Evolutionary conservation across 35 echinoderm and acorn worm genomes (phyloP).

Genomic region (Heliocidaris tuberculata): DNA sequence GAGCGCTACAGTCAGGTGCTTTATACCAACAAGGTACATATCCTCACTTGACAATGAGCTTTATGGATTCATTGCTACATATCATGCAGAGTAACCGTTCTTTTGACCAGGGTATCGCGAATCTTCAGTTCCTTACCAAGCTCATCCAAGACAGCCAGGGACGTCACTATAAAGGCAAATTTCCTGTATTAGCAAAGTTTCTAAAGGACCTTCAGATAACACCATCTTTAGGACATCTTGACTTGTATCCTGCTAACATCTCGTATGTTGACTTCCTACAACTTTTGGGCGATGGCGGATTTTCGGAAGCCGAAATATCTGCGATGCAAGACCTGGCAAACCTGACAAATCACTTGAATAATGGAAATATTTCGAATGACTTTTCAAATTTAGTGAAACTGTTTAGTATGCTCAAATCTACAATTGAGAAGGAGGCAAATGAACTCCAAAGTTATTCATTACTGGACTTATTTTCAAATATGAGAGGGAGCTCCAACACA

Average conservation of each 20-base stretch:
- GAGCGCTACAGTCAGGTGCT: too few relatives aligned
- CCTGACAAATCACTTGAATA: neutral
- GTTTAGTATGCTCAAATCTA: neutral
- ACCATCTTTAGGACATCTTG: neutral
- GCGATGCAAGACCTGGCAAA: neutral
- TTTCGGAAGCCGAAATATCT: neutral
- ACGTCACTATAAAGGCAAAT: neutral
- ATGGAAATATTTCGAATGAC: neutral
- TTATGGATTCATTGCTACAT: neutral
- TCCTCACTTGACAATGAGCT: too few relatives aligned
- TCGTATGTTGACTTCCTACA: neutral
- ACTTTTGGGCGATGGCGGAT: neutral
- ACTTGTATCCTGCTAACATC: neutral
- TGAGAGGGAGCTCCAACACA: neutral
- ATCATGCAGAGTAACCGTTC: neutral
- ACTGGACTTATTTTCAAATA: neutral
- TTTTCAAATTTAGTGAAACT: neutral
- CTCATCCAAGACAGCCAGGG: neutral
- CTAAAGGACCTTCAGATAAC: neutral
- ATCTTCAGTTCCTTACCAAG: neutral
- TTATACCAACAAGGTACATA: too few relatives aligned
- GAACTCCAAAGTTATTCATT: neutral
- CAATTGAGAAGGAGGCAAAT: neutral
- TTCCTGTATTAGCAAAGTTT: neutral
- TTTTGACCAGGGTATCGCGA: neutral